phyloP scores from a whole-genome alignment of 2,797 vertebrate genomes.

The Argya squamiceps region DNA sequence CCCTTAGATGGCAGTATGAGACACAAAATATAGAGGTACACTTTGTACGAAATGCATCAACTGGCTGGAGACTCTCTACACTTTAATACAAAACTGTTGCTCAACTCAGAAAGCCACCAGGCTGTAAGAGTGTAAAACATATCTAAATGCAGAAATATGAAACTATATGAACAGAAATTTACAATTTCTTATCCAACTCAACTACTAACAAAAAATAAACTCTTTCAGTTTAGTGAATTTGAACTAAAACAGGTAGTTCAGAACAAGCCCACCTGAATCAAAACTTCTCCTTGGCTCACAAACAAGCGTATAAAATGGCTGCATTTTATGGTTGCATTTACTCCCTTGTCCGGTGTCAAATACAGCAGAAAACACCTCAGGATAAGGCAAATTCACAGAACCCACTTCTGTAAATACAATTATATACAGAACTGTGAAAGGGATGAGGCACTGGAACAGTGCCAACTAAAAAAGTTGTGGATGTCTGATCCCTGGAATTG shows the following conservation, averaged over 20 bases:
- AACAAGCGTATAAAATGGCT: background rate
- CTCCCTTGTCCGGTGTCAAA: background rate
- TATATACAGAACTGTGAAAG: background rate
- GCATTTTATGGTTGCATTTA: background rate
- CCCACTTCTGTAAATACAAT: background rate
- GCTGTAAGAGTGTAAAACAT: background rate
- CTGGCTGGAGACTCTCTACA: background rate
- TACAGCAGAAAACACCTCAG: background rate
- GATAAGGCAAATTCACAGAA: background rate
- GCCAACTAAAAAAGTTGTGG: rapidly evolving
- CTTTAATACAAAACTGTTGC: background rate
- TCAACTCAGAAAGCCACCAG: background rate
- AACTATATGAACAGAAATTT: background rate
- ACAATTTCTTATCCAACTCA: background rate
- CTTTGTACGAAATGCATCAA: background rate
- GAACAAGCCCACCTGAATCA: background rate
- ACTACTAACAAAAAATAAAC: background rate
- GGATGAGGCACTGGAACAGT: background rate
- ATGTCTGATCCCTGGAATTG: background rate
- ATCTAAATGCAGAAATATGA: rapidly evolving
- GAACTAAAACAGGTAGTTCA: background rate
- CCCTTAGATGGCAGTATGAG: constrained; percentile 60
- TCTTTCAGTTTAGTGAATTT: background rate
- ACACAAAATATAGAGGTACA: background rate
- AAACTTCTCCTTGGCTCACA: background rate